Base-by-base conservation (phyloP, 2,113 vertebrate genomes). In the Toxotes chatareus region DNA sequence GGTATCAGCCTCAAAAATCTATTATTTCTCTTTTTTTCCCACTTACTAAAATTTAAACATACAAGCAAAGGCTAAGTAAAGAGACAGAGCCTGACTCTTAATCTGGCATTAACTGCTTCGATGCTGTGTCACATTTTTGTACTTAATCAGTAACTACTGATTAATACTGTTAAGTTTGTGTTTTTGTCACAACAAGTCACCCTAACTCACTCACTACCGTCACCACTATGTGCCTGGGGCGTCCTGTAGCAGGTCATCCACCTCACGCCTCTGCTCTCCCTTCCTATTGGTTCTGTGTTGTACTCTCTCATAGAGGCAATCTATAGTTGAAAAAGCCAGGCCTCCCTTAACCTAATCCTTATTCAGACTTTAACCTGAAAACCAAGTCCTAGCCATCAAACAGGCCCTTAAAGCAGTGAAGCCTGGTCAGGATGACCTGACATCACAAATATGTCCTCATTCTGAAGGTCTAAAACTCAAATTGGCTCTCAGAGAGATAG, bases 401-500 rank as follows among this genome's bases (percentile, higher is more conserved):
- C 56, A 12, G 34, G 17, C 2, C 47, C 81, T 59, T 17, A 5
- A 76, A 77, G 67, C 38, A 49, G 23, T 21, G 49, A 56, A 38
- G 65, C 56, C 32, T n/a, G 51, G 72, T 79, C 70, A 56, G 46
- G 64, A 70, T 60, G 70, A 76, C 86, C 80, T 81, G 55, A 79
- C 60, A 36, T 77, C 85, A 80, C 88, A 84, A 79, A 80, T 62
- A 72, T 55, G 76, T 71, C 82, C 80, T 80, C 81, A 44, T 77
- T 85, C 34, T 63, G 67, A 77, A 90, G 76, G 62, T 84, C 76
- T 80, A 13, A 80, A 79, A 73, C 80, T 82, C 65, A 84, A 82
- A 86, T 84, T 86, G 79, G 82, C 85, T 89, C 79, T 85, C 68
- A 75, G 75, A 80, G 80, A 82, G 83, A 86, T 13, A 68, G 68